phyloP scores from a whole-genome alignment of 2,888 invertebrate species.

The Lithophane ornitopus region DNA sequence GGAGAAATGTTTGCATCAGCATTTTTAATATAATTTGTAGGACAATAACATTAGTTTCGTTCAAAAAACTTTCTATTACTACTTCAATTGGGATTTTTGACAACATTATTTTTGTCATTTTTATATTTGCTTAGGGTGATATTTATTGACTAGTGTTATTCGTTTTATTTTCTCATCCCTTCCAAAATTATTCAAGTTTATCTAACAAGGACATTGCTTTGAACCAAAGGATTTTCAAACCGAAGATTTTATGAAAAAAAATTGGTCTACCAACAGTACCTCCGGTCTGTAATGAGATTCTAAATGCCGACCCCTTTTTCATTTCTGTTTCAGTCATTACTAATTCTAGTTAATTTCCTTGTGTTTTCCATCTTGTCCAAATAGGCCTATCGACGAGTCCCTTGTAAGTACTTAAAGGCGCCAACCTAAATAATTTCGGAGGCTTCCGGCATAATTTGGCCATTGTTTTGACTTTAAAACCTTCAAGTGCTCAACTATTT shows the following conservation, averaged over 20 bases:
- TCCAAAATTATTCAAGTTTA: slow-evolving; percentile 32
- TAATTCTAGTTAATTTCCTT: slow-evolving; percentile 58
- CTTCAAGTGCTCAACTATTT: slow-evolving; percentile 53
- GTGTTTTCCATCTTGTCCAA: slow-evolving; percentile 54
- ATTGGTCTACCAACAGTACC: slow-evolving; percentile 17
- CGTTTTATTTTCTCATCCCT: slow-evolving; percentile 23
- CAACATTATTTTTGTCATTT: not conserved
- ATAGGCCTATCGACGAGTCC: slow-evolving; percentile 33
- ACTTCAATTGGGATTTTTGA: slow-evolving; percentile 15
- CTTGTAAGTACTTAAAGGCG: slow-evolving; percentile 45
- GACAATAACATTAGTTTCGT: slow-evolving; percentile 14
- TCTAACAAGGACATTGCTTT: not conserved
- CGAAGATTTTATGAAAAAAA: slow-evolving; percentile 23
- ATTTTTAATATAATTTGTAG: slow-evolving; percentile 25
- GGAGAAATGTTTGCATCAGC: slow-evolving; percentile 32
- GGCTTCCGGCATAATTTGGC: slow-evolving; percentile 55
- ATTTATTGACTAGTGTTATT: slow-evolving; percentile 31
- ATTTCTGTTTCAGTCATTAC: slow-evolving; percentile 50
- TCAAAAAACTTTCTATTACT: slow-evolving; percentile 11
- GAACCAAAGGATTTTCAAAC: slow-evolving; percentile 3
- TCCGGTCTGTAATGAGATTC: slow-evolving; percentile 57
- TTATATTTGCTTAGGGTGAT: slow-evolving; percentile 25
- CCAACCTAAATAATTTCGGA: slow-evolving; percentile 50
- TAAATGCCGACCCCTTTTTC: slow-evolving; percentile 51
- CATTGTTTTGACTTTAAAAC: slow-evolving; percentile 46